Evolutionary conservation across 2,888 invertebrate genomes (phyloP), one percentile per base, ranked within the genome.

Genomic region (Eudemis profundana): DNA sequence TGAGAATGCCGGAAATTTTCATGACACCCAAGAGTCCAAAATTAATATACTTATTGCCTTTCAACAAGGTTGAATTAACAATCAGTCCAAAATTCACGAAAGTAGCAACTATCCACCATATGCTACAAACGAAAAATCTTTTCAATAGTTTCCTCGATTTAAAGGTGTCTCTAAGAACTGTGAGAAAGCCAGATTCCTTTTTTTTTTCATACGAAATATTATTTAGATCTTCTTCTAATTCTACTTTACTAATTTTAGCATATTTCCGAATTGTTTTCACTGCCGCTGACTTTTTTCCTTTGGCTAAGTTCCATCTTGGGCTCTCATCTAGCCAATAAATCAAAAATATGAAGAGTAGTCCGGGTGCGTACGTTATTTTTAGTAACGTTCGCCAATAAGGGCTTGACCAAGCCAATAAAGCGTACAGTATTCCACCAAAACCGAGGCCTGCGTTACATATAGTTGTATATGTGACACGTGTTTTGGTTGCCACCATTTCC

Each of bases 1-100:
- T 74, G 33, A 94, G 78, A 57, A 90, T 93, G 0, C 93, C 94
- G 0, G 95, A 95, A 23, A 95, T 81, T 69, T 90, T 95, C 7
- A 94, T 89, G 0, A 93, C 66, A 0, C 93, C 81, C 0, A 93
- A 91, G 14, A 95, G 74, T 3, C 95, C 94, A 74, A 95, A 97
- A 82, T 96, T 97, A 1, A 95, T 74, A 78, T 96, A 96, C 74
- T 95, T 95, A 78, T 96, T 94, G 2, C 96, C 96, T 71, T 94
- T 93, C 36, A 97, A 82, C 0, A 95, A 93, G 0, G 96, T 95
- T 0, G 96, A 94, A 76, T 96, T 96, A 29, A 97, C 90, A 1
- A 95, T 94, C 69, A 97, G 81, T 0, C 97, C 97, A 72, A 96
- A 96, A 77, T 95, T 96, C 0, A 97, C 95, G 69, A 97, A 94